A percentile compares a stretch with the other conserved stretches of the same genome.
These are phyloP conservation scores for Oenanthe oenanthe DNA, from an alignment of 2,113 vertebrate species.

Conservation along the genomic window DNA sequence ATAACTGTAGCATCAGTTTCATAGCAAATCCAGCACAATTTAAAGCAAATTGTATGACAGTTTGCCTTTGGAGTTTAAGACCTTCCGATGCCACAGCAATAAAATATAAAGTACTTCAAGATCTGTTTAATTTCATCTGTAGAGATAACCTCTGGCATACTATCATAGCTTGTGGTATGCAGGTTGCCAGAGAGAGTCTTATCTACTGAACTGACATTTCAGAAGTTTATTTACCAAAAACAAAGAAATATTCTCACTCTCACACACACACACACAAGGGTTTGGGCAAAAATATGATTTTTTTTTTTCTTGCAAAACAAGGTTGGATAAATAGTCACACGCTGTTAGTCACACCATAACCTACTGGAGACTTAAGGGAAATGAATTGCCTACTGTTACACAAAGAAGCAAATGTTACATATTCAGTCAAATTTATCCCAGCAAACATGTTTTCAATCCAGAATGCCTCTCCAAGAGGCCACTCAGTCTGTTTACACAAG, in stretches of 20 bases:
- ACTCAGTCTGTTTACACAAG: neutral
- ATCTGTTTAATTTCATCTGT: neutral
- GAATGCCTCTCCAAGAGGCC: neutral
- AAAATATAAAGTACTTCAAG: neutral
- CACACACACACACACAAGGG: rapidly evolving
- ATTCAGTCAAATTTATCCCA: neutral
- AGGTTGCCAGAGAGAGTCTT: neutral
- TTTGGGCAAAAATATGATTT: neutral
- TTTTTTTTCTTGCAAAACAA: neutral
- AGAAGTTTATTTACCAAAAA: neutral
- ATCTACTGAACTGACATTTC: neutral
- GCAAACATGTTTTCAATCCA: neutral
- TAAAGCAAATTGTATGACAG: neutral
- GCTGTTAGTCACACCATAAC: neutral
- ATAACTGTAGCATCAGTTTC: neutral
- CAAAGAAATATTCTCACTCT: rapidly evolving
- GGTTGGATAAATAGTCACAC: neutral
- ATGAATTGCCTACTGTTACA: neutral
- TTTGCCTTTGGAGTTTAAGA: neutral
- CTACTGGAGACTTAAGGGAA: neutral
- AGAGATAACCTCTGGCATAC: neutral
- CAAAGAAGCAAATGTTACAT: neutral
- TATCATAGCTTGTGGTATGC: neutral
- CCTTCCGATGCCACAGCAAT: neutral
- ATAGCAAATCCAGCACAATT: neutral